Conservation (phyloP, 1,140 invertebrate species). For the Caenorhabditis brenneri region DNA sequence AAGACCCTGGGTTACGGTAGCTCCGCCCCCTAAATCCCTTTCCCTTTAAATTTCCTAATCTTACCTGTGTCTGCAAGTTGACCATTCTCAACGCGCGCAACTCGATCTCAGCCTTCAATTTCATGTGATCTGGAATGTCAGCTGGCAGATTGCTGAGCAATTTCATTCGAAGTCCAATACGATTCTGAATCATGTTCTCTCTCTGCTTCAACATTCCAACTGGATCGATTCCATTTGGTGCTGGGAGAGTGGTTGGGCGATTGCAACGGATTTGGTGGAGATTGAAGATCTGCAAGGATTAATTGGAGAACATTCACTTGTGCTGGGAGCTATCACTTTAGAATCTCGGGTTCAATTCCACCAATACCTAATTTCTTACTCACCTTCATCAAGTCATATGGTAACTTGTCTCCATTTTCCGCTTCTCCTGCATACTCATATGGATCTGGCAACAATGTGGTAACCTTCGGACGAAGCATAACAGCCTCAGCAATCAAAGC, state of each 20-base stretch:
- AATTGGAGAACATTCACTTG: no score
- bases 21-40: no score
- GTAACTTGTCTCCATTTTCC: constrained; percentile 64
- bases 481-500: constrained; percentile 57
- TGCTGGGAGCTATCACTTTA: no score
- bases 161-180: constrained; percentile 73
- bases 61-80: constrained; percentile 87
- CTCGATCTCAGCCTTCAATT: constrained; percentile 91
- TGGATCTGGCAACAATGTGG: constrained; percentile 55
- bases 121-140: constrained; percentile 89
- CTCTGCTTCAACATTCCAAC: constrained; percentile 88
- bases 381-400: constrained; percentile 68
- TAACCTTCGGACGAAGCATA: constrained; percentile 44
- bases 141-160: constrained; percentile 78
- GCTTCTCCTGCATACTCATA: constrained; percentile 54
- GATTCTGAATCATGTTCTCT: constrained; percentile 80
- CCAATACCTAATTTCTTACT: no score
- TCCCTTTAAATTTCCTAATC: no score
- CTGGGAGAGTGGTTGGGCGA: constrained; percentile 84
- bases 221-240: constrained; percentile 90
- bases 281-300: constrained; percentile 37
- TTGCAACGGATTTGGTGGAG: constrained; percentile 72
- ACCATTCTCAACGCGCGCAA: constrained; percentile 86
- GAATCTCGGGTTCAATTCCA: no score
- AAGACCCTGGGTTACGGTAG: no score